Conservation (phyloP, 1,140 invertebrate genomes). For the Phocides pigmalion region DNA sequence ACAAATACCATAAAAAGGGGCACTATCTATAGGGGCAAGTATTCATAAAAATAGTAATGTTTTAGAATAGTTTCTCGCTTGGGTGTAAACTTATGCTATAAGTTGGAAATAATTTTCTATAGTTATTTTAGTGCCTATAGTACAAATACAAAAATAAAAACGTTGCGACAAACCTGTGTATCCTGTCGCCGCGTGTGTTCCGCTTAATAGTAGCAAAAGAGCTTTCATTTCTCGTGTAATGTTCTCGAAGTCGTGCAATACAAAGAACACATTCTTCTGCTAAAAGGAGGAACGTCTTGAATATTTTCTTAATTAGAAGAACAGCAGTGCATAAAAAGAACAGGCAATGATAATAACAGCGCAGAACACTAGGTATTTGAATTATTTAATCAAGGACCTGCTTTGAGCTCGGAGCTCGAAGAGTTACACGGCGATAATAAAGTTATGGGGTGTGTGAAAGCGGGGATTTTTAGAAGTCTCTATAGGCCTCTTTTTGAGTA, state of each 20-base stretch:
- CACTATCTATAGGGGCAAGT: no score
- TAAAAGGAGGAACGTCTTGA: slow-evolving; percentile 22
- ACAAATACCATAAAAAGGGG: no score
- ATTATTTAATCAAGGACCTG: slow-evolving; percentile 44
- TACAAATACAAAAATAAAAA: no score
- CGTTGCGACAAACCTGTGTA: no score
- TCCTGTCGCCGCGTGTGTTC: neutral
- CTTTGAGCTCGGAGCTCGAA: slow-evolving; percentile 38
- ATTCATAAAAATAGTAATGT: no score
- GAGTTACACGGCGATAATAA: slow-evolving; percentile 32
- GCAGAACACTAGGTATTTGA: slow-evolving; percentile 36
- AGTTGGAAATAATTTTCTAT: no score
- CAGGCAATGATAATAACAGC: slow-evolving; percentile 34
- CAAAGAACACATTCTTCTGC: slow-evolving; percentile 32
- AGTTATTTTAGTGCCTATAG: no score
- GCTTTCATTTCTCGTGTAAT: slow-evolving; percentile 22
- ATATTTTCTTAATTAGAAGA: slow-evolving; percentile 34
- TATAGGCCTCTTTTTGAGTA: no score
- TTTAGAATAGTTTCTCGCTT: no score
- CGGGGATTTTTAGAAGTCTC: neutral
- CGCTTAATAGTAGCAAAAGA: neutral
- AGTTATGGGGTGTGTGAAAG: slow-evolving; percentile 21
- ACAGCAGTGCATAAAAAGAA: slow-evolving; percentile 21
- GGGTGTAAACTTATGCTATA: no score
- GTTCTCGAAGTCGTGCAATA: slow-evolving; percentile 23